Evolutionary conservation across 2,888 invertebrate species (phyloP).

Genomic region (Creontiades dilutus): DNA sequence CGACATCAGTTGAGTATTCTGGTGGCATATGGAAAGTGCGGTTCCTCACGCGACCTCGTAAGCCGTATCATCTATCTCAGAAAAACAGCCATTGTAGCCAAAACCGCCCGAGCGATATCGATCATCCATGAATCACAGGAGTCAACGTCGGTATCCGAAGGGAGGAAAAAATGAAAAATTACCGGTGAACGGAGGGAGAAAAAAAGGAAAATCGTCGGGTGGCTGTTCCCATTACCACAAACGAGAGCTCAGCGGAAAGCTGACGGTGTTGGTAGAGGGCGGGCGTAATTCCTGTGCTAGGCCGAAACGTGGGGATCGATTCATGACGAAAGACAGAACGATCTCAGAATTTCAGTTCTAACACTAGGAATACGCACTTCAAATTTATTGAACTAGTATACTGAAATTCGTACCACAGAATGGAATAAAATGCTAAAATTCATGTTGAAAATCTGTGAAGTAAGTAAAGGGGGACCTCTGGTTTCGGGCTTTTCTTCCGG

Average conservation of each 20-base stretch:
- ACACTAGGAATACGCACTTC: neutral
- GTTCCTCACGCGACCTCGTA: no score
- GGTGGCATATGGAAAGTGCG: no score
- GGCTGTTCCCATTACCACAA: slow-evolving; percentile 5
- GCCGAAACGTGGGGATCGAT: neutral
- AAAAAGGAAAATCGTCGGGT: neutral
- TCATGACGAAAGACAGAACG: neutral
- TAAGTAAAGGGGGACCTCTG: no score
- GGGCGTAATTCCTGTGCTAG: neutral
- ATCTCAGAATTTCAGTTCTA: neutral
- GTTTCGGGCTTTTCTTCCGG: no score
- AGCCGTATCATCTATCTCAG: neutral
- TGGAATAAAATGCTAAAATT: no score
- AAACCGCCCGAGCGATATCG: neutral
- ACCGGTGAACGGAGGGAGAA: neutral
- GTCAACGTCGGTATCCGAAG: neutral
- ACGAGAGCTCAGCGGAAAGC: slow-evolving; percentile 7
- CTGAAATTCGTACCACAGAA: no score
- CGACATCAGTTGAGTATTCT: no score
- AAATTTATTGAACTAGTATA: no score
- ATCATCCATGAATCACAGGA: neutral
- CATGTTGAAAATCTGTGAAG: no score
- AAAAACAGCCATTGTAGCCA: neutral
- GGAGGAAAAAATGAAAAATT: slow-evolving; percentile 14
- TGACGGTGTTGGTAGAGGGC: neutral